These are phyloP conservation scores for Myodes glareolus DNA, from an alignment of 2,113 vertebrate genomes.

Conservation along the genomic window DNA sequence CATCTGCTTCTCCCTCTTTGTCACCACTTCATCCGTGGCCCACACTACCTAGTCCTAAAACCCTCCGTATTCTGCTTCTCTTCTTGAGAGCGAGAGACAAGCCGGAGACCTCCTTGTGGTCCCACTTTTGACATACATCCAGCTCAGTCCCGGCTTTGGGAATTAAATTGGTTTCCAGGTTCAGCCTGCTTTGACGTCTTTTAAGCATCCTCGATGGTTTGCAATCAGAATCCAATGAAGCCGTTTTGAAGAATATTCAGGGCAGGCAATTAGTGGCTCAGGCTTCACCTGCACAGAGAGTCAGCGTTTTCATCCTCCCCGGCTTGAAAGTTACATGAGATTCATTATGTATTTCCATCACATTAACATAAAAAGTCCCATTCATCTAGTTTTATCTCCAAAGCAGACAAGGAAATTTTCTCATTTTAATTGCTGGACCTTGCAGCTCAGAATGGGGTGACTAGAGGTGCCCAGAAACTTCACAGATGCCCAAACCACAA, in stretches of 20 bases:
- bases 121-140: background rate
- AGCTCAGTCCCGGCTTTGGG: background rate
- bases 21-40: background rate
- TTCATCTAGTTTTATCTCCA: slow-evolving; percentile 26
- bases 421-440: slow-evolving; percentile 13
- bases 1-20: background rate
- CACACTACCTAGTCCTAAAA: background rate
- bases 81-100: background rate
- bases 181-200: background rate
- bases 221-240: background rate
- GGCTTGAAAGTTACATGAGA: slow-evolving; percentile 43
- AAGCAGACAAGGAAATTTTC: background rate
- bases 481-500: background rate
- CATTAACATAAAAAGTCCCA: slow-evolving; percentile 30
- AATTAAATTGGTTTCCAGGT: background rate
- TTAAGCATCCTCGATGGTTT: background rate
- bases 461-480: background rate
- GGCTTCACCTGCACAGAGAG: slow-evolving; percentile 35
- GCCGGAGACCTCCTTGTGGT: background rate
- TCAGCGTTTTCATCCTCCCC: slow-evolving; percentile 33
- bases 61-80: background rate
- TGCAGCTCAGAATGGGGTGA: background rate
- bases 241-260: background rate
- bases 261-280: background rate
- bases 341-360: slow-evolving; percentile 48